phyloP scores from a whole-genome alignment of 2,888 invertebrate genomes.

The Synergus japonicus region DNA sequence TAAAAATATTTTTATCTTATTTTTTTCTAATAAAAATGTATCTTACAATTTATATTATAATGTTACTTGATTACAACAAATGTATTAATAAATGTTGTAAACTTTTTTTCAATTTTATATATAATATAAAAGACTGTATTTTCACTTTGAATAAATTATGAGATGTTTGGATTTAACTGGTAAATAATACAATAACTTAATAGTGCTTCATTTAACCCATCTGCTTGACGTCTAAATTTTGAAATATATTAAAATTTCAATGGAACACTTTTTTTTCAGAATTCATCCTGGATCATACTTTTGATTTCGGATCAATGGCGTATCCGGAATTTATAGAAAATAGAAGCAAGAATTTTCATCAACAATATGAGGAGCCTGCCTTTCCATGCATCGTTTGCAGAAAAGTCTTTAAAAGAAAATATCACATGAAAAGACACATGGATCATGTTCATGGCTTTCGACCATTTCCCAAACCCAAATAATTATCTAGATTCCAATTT shows the following conservation, averaged over 20 bases:
- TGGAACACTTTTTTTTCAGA: conserved; percentile 15
- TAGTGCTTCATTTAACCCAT: neutral
- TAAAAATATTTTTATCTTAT: neutral
- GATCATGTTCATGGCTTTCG: conserved; percentile 58
- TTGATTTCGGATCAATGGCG: neutral
- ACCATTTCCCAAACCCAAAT: neutral
- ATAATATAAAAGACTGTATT: neutral
- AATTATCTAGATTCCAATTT: neutral
- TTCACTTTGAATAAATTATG: neutral
- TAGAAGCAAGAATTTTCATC: neutral
- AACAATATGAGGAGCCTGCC: neutral
- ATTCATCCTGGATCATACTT: neutral
- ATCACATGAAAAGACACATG: conserved; percentile 86
- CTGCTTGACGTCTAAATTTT: neutral
- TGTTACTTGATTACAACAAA: neutral
- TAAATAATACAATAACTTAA: neutral
- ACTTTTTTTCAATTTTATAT: neutral
- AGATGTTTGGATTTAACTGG: neutral
- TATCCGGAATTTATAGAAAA: conserved; percentile 1
- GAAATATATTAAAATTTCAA: neutral
- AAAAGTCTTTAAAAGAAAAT: conserved; percentile 86
- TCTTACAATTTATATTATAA: neutral
- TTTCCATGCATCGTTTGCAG: conserved; percentile 82
- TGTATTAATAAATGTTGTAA: neutral
- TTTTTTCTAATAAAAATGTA: too few species aligned